Evolutionary conservation across 2,797 vertebrate genomes (phyloP).

Genomic region (Oreochromis grahami): DNA sequence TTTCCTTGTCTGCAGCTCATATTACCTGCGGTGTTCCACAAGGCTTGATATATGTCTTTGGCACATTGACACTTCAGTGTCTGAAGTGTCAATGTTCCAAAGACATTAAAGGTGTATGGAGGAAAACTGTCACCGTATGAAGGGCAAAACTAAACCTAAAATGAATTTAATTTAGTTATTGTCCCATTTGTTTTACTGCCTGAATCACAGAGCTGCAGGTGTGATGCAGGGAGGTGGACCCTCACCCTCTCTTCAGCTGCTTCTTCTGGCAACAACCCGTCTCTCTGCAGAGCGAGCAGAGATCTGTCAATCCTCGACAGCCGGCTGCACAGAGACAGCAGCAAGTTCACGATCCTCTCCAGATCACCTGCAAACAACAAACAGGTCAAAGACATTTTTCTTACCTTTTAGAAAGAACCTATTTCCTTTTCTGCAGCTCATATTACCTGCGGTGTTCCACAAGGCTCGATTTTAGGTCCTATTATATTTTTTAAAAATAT

Average conservation of each 20-base stretch:
- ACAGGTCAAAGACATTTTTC: background rate
- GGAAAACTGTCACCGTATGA: background rate
- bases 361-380: constrained; percentile 76
- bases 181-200: background rate
- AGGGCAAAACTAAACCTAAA: background rate
- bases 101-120: background rate
- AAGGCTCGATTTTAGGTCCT: background rate
- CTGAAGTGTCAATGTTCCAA: background rate
- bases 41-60: background rate
- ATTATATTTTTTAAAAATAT: background rate
- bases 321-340: constrained; percentile 91
- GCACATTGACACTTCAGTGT: background rate
- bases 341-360: constrained; percentile 94
- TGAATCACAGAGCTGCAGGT: background rate
- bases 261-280: constrained; percentile 60
- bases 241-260: constrained; percentile 84
- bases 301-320: constrained; percentile 87
- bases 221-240: background rate
- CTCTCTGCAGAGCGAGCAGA: constrained; percentile 69
- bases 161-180: background rate
- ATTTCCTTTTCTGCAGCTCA: background rate
- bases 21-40: background rate
- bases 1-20: background rate
- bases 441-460: background rate
- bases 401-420: background rate